Evolutionary conservation across 2,797 vertebrate species (phyloP).

Genomic region (Pangasius sanitwongsei): DNA sequence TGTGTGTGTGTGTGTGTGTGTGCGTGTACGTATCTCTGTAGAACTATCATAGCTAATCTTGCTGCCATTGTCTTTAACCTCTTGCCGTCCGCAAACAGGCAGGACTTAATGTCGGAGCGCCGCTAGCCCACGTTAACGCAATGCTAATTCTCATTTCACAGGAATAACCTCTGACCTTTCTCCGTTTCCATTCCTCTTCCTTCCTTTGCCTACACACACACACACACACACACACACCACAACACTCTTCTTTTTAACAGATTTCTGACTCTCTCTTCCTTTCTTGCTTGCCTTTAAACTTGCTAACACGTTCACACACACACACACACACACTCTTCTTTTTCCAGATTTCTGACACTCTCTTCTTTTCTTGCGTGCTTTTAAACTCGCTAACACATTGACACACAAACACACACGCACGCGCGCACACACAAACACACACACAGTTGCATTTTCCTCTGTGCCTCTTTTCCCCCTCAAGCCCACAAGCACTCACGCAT

Average conservation of each 20-base stretch:
- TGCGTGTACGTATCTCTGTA: conserved; percentile 44
- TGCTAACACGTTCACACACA: background rate
- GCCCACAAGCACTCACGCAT: conserved; percentile 54
- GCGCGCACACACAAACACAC: conserved; percentile 15
- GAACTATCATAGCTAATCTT: conserved; percentile 64
- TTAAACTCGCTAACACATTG: conserved; percentile 41
- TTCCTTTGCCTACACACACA: conserved; percentile 43
- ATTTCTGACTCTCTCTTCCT: conserved; percentile 57
- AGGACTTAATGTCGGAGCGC: conserved; percentile 69
- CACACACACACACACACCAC: conserved; percentile 62
- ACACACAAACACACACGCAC: background rate
- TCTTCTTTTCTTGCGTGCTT: conserved; percentile 60
- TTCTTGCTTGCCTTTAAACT: conserved; percentile 62
- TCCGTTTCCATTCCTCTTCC: conserved; percentile 56
- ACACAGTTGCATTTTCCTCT: conserved; percentile 50
- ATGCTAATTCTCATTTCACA: conserved; percentile 83
- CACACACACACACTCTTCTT: conserved; percentile 55
- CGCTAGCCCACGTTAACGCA: conserved; percentile 73
- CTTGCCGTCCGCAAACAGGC: conserved; percentile 70
- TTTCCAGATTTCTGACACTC: conserved; percentile 57
- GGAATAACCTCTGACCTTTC: conserved; percentile 78
- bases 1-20: conserved; percentile 40
- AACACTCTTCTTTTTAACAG: conserved; percentile 57
- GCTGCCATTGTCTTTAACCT: conserved; percentile 69
- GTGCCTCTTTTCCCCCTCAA: conserved; percentile 54